Base-by-base conservation (phyloP, 2,113 vertebrate genomes). In the Cyanocitta stelleri region DNA sequence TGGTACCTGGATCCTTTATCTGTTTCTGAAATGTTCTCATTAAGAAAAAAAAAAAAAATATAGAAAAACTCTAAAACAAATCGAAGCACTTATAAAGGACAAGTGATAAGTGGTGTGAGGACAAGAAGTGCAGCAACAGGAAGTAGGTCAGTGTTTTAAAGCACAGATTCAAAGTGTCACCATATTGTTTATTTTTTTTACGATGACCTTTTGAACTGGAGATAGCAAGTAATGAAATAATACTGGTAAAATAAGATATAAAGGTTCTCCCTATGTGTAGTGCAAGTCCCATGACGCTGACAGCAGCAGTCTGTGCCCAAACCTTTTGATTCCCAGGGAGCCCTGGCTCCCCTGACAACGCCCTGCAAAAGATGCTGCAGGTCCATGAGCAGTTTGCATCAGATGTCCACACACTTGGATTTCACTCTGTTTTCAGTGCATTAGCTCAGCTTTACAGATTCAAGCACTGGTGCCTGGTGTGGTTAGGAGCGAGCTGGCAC, bases 401-500 rank as follows among this genome's bases (percentile, higher is more conserved):
- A 2, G 13, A 17, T 56, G 13, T 71, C 63, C 30, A 4, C 0
- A 1, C 39, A 10, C 29, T 76, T 37, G 44, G 37, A 46, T 76
- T 73, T 91, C 67, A 22, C 37, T 89, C 66, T 6, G 7, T 56
- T 90, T 79, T 69, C 75, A 58, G 78, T 29, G 27, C 2, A 8
- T 48, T 76, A 61, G 30, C 68, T 56, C 64, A 78, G 29, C 37
- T 77, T 84, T 71, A 49, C 51, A 39, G 68, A n/a, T 16, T 33
- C 2, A 8, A 67, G 63, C n/a, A 3, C 13, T 3, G 19, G 63
- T 2, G 51, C 61, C 86, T 86, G 88, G 21, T 72, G 80, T 39
- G 72, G 24, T 68, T 75, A 55, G 32, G 55, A 61, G 43, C 41
- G 73, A 93, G 61, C 95, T 90, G 92, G 76, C 69, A 78, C 27